Evolutionary conservation across 92 coral and sea anemone genomes (phyloP).

Genomic region (Zoanthus sociatus): DNA sequence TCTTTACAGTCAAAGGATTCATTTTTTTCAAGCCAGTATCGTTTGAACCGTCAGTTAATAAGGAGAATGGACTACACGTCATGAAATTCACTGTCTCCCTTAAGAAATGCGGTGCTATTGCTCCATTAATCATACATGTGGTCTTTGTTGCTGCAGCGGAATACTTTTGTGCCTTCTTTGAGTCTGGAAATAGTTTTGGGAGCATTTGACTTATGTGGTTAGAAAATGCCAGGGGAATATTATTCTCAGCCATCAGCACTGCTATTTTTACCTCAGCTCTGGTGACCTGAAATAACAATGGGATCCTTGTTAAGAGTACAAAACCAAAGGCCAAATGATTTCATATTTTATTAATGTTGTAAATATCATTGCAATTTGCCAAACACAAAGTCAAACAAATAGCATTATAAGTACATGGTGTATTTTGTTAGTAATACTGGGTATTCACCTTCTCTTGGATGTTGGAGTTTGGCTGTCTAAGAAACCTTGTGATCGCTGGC

Average conservation of each 20-base stretch:
- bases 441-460: conserved; percentile 18
- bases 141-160: conserved; percentile 59
- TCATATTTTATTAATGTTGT: too few relatives aligned
- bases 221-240: conserved; percentile 47
- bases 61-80: conserved; percentile 41
- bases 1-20: conserved; percentile 53
- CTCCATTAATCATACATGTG: conserved; percentile 57
- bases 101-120: conserved; percentile 57
- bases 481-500: conserved; percentile 33
- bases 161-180: neutral
- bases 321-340: neutral
- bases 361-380: too few relatives aligned
- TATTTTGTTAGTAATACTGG: neutral
- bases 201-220: conserved; percentile 18
- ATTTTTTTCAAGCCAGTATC: conserved; percentile 62
- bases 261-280: conserved; percentile 45
- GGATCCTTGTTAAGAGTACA: neutral
- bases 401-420: too few relatives aligned
- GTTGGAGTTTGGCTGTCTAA: neutral
- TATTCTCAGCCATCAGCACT: conserved; percentile 37
- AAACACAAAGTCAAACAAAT: too few relatives aligned
- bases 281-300: conserved; percentile 3
- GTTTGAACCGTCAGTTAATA: conserved; percentile 51
- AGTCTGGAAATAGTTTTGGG: conserved; percentile 11
- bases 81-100: conserved; percentile 36